phyloP scores from a whole-genome alignment of 2,888 invertebrate species.

The Drosophila histrio region DNA sequence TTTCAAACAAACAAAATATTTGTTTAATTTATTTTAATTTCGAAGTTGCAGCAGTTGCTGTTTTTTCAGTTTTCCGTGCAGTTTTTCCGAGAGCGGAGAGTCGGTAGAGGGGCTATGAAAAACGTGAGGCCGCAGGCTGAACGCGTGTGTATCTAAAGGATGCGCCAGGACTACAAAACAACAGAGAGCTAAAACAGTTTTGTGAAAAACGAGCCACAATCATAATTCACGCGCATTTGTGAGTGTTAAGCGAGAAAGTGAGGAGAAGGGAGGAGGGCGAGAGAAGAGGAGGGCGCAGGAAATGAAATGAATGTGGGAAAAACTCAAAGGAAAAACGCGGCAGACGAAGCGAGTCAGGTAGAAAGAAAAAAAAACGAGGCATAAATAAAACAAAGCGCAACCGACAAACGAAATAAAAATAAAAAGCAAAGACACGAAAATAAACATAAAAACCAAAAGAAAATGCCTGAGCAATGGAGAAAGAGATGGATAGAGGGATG shows the following conservation, averaged over 20 bases:
- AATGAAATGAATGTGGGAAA: constrained; percentile 76
- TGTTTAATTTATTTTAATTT: constrained; percentile 79
- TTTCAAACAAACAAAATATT: constrained; percentile 77
- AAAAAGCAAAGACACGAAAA: constrained; percentile 18
- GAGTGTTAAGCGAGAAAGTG: constrained; percentile 17
- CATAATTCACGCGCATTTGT: constrained; percentile 73
- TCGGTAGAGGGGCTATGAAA: not conserved
- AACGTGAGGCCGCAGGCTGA: constrained; percentile 43
- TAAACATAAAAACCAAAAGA: constrained; percentile 31
- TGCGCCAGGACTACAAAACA: constrained; percentile 42
- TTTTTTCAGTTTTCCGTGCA: constrained; percentile 26
- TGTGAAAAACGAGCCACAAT: constrained; percentile 68
- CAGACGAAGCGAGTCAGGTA: constrained; percentile 37
- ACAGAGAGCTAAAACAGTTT: constrained; percentile 33
- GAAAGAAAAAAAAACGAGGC: constrained; percentile 30
- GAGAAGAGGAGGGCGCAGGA: constrained; percentile 39
- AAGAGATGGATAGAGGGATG: not conserved
- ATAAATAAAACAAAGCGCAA: constrained; percentile 47
- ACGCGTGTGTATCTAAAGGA: constrained; percentile 54
- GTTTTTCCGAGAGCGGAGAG: constrained; percentile 14
- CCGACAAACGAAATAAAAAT: constrained; percentile 21
- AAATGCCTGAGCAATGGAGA: constrained; percentile 5
- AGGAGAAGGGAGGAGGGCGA: not conserved
- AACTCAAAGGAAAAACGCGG: constrained; percentile 70
- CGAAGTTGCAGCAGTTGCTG: constrained; percentile 67